A percentile compares a stretch with the other conserved stretches of the same genome.
These are phyloP conservation scores for Heliangelus exortis DNA, from an alignment of 2,797 vertebrate genomes.

Conservation along the genomic window DNA sequence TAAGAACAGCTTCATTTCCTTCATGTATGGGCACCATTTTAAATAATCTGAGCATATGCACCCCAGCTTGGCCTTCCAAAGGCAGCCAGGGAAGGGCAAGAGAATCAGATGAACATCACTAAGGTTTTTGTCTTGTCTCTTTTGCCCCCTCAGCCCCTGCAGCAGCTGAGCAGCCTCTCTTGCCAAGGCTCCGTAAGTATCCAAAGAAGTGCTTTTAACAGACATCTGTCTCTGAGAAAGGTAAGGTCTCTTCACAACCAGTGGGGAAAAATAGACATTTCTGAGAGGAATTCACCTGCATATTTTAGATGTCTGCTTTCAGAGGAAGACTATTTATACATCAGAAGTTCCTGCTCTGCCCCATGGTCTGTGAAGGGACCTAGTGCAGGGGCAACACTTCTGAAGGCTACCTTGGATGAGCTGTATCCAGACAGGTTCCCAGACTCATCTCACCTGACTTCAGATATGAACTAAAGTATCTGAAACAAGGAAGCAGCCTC, in stretches of 20 bases:
- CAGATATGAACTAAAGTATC: not conserved
- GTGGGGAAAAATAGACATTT: not conserved
- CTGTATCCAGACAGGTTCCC: not conserved
- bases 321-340: not conserved
- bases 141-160: not conserved
- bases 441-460: not conserved
- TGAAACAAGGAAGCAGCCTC: not conserved
- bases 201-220: not conserved
- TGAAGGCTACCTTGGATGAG: not conserved
- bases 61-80: not conserved
- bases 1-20: not conserved
- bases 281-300: not conserved
- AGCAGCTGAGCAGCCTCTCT: not conserved
- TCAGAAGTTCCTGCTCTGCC: not conserved
- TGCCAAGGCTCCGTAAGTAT: not conserved
- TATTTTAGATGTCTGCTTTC: not conserved
- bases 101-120: not conserved
- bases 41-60: not conserved
- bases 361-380: not conserved
- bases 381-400: not conserved
- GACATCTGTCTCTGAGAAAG: not conserved
- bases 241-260: not conserved
- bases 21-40: not conserved
- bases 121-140: not conserved
- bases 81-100: not conserved